Evolutionary conservation across 2,113 vertebrate genomes (phyloP), one percentile per base, ranked within the genome.

Genomic region (Carassius gibelio): DNA sequence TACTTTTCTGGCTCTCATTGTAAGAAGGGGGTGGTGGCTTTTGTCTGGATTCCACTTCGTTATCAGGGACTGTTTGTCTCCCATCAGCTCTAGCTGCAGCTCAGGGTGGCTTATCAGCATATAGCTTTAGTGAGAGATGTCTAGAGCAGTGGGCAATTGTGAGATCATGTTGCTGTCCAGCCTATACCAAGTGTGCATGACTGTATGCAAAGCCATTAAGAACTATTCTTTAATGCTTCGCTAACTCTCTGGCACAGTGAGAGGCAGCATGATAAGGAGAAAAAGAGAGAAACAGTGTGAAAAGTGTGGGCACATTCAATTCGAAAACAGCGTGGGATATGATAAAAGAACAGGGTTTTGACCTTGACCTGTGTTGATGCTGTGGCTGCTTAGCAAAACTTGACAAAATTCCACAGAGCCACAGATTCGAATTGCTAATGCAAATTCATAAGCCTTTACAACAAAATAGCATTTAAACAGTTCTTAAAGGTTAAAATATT

Each of bases 141-240:
- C 77, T 71, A 66, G 71, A 52, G 81, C 64, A 52, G 64, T 55
- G 76, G 77, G 23, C 52, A 26, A 75, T 69, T 85, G 80, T 76
- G 50, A 84, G 38, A 30, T 3, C 10, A 71, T 82, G 72, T 82
- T 23, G 26, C n/a, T 21, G 48, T 57, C 74, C 59, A 11, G n/a
- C 57, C 50, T 34, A 64, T 17, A 36, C 21, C 76, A 62, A 83
- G 86, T 81, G 55, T 36, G 10, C 38, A 30, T 69, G 52, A 83
- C 50, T 90, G 88, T 85, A 87, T 89, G 84, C 61, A 66, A 62
- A 21, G 72, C 86, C 57, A 71, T 48, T 76, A 55, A 75, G 55
- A 75, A 15, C 17, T 69, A 69, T 13, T 88, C 55, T 55, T 23
- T 80, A 42, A 82, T 38, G 77, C 38, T 55, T 81, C 6, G 10